Evolutionary conservation across 2,888 invertebrate genomes (phyloP).

Genomic region (Caenorhabditis plicata): DNA sequence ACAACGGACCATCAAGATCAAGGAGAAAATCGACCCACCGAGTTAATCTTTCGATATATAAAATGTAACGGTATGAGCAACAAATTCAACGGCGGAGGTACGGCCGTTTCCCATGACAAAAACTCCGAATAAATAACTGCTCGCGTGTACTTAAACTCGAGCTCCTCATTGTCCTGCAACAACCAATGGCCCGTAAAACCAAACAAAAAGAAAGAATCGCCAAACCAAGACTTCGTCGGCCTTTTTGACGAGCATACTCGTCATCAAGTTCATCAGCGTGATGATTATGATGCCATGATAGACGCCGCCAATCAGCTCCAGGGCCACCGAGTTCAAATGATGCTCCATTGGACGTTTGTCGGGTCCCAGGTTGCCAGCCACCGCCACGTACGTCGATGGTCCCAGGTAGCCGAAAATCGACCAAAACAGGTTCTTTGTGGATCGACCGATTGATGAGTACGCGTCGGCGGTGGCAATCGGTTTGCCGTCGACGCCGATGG

Average conservation of each 20-base stretch:
- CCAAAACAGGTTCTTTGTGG: conserved; percentile 51
- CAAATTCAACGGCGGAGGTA: conserved; percentile 58
- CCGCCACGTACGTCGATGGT: conserved; percentile 23
- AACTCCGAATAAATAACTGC: conserved; percentile 53
- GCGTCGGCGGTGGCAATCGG: not conserved
- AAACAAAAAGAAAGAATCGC: too few species aligned
- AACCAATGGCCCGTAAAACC: too few species aligned
- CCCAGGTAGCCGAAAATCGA: conserved; percentile 55
- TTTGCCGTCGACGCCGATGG: not conserved
- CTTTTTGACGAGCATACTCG: conserved; percentile 52
- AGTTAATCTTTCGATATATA: conserved; percentile 5
- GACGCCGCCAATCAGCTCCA: conserved; percentile 39
- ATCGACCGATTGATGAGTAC: conserved; percentile 11
- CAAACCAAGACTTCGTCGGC: conserved; percentile 56
- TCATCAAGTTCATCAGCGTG: conserved; percentile 57
- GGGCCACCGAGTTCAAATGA: conserved; percentile 16
- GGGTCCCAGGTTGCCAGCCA: conserved; percentile 47
- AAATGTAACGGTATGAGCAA: conserved; percentile 14
- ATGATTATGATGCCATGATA: conserved; percentile 55
- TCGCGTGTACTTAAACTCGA: conserved; percentile 58
- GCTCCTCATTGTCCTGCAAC: conserved; percentile 58
- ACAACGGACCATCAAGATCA: not conserved
- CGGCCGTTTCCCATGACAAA: conserved; percentile 37
- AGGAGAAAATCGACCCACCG: too few species aligned
- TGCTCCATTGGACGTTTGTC: conserved; percentile 18